Evolutionary conservation across 2,888 invertebrate species (phyloP).

Genomic region (Dinocampus coccinellae): DNA sequence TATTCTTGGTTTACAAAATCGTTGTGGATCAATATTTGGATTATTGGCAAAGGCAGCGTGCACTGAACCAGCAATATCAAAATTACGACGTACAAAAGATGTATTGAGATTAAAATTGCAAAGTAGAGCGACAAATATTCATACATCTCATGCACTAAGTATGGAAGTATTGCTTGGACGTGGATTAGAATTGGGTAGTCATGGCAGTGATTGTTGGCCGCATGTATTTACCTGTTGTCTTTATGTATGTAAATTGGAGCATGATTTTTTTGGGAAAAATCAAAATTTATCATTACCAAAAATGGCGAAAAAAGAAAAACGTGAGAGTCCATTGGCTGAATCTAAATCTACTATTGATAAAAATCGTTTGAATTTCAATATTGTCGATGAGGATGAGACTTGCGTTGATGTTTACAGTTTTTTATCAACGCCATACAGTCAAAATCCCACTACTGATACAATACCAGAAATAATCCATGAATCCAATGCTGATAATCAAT

Average conservation of each 20-base stretch:
- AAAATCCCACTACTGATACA: conserved; percentile 71
- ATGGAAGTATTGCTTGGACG: conserved; percentile 90
- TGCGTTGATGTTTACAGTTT: conserved; percentile 90
- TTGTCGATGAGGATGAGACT: conserved; percentile 80
- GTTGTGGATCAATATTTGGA: conserved; percentile 91
- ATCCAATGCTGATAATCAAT: conserved; percentile 72
- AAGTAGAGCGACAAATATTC: conserved; percentile 80
- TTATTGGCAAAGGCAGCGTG: conserved; percentile 91
- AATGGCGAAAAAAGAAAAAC: conserved; percentile 75
- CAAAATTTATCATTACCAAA: conserved; percentile 78
- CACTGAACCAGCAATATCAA: conserved; percentile 73
- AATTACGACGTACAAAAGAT: conserved; percentile 65
- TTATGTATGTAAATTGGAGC: conserved; percentile 92
- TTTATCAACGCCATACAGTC: conserved; percentile 78
- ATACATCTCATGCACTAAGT: conserved; percentile 91
- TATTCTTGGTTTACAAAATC: conserved; percentile 85
- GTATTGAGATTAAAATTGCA: conserved; percentile 65
- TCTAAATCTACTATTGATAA: conserved; percentile 76
- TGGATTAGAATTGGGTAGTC: conserved; percentile 91
- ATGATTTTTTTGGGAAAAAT: conserved; percentile 88
- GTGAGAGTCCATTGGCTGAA: conserved; percentile 71
- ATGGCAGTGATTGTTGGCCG: conserved; percentile 95
- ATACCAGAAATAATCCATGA: conserved; percentile 78
- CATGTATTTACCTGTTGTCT: conserved; percentile 94
- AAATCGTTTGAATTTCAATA: conserved; percentile 74